Percentiles rank a stretch among this genome's conserved stretches.
Conservation (phyloP, 2,113 vertebrate species). For the Thomomys bottae region DNA sequence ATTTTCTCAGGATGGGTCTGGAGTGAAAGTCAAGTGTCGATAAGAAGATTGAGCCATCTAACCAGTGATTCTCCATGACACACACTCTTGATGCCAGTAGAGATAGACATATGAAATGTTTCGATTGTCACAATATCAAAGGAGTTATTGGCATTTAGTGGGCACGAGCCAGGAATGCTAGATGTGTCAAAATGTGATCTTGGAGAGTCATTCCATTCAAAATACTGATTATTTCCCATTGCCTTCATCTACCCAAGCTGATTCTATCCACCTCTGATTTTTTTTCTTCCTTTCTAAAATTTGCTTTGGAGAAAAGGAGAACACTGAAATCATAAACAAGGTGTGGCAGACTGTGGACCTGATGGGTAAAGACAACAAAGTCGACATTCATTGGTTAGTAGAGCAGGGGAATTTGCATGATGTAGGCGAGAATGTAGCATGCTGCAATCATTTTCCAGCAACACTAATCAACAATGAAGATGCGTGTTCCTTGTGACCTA, state of each 20-base stretch:
- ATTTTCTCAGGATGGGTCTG: background rate
- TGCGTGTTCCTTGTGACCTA: background rate
- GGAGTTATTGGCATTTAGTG: background rate
- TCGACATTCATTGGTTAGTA: background rate
- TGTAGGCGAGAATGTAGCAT: background rate
- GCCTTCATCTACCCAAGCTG: background rate
- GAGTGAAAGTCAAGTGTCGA: background rate
- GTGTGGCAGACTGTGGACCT: background rate
- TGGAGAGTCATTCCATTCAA: background rate
- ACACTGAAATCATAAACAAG: background rate
- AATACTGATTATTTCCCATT: background rate
- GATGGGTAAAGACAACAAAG: background rate
- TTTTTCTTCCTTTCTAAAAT: background rate
- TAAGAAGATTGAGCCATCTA: background rate
- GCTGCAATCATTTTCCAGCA: background rate
- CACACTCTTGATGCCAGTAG: background rate
- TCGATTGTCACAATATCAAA: background rate
- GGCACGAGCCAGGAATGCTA: background rate
- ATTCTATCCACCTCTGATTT: background rate
- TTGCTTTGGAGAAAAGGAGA: background rate
- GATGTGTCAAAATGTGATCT: background rate
- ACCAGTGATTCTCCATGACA: background rate
- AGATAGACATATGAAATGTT: background rate
- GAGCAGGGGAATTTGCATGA: background rate
- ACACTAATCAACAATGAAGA: background rate